phyloP scores from a whole-genome alignment of 2,797 vertebrate species.

The Phalloptychus januarius region DNA sequence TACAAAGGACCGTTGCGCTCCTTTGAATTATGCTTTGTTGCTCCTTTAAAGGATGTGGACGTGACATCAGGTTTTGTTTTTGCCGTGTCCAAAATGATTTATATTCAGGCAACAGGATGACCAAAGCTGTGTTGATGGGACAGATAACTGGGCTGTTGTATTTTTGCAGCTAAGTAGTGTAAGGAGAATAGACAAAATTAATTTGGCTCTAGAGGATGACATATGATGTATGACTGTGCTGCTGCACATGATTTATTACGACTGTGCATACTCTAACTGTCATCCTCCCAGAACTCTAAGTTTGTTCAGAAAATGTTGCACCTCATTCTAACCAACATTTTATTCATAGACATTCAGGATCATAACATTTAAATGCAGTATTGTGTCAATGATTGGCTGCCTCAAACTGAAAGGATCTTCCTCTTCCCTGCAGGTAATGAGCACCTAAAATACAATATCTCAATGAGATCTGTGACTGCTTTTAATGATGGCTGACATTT shows the following conservation, averaged over 20 bases:
- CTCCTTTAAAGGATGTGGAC: conserved; percentile 25
- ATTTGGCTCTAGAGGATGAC: conserved; percentile 28
- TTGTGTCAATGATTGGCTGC: conserved; percentile 11
- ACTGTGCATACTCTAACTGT: conserved; percentile 11
- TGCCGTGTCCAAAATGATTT: conserved; percentile 27
- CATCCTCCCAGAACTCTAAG: conserved; percentile 12
- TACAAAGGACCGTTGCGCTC: conserved; percentile 3
- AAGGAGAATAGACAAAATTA: conserved; percentile 18
- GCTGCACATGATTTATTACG: conserved; percentile 27
- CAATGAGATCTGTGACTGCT: conserved; percentile 50
- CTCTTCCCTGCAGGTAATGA: conserved; percentile 20
- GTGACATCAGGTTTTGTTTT: conserved; percentile 12
- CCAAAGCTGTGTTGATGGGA: conserved; percentile 18
- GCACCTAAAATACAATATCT: conserved; percentile 37
- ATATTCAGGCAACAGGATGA: conserved; percentile 35
- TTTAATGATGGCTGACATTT: conserved; percentile 83
- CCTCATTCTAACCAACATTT: neutral
- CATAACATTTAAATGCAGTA: conserved; percentile 10
- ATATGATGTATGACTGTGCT: conserved; percentile 34
- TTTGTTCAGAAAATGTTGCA: neutral
- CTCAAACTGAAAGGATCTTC: conserved; percentile 17
- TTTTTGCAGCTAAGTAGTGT: conserved; percentile 13
- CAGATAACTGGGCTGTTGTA: conserved; percentile 16
- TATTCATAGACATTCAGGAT: neutral
- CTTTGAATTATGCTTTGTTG: conserved; percentile 31